Conservation (phyloP, 2,888 invertebrate genomes). For the Ormyrus nitidulus region DNA sequence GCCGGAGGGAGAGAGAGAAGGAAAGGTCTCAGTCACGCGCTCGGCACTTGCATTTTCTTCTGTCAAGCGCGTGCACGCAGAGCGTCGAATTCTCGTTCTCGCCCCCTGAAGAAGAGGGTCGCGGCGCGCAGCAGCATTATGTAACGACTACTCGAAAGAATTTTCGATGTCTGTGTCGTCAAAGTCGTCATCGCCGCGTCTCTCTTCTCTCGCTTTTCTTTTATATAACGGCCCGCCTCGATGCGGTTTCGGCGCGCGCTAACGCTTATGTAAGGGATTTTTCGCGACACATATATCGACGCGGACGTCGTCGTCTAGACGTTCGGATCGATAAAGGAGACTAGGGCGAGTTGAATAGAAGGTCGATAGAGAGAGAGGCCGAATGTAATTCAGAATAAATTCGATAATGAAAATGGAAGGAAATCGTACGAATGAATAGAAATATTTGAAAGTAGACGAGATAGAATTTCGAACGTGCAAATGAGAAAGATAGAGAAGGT, state of each 20-base stretch:
- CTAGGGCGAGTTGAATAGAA: too few species aligned
- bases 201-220: conserved; percentile 15
- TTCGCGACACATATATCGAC: conserved; percentile 10
- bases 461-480: not conserved
- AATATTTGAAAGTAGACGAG: not conserved
- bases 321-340: conserved; percentile 68
- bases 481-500: conserved; percentile 59
- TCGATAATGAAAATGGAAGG: not conserved
- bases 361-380: conserved; percentile 9
- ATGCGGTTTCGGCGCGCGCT: conserved; percentile 32
- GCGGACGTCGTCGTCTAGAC: conserved; percentile 55
- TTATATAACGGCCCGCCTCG: conserved; percentile 56
- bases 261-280: conserved; percentile 63
- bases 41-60: not conserved
- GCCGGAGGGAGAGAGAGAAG: not conserved
- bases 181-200: too few species aligned
- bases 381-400: not conserved
- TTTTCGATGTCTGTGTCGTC: not conserved
- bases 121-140: not conserved
- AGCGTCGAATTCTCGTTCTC: not conserved
- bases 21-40: conserved; percentile 4
- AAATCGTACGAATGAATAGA: not conserved
- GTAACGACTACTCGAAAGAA: conserved; percentile 3
- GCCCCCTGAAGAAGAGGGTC: not conserved
- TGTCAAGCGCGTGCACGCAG: not conserved